A percentile compares a stretch with the other conserved stretches of the same genome.
Conservation (phyloP, 2,113 vertebrate genomes). For the Gymnocephalus cernua region DNA sequence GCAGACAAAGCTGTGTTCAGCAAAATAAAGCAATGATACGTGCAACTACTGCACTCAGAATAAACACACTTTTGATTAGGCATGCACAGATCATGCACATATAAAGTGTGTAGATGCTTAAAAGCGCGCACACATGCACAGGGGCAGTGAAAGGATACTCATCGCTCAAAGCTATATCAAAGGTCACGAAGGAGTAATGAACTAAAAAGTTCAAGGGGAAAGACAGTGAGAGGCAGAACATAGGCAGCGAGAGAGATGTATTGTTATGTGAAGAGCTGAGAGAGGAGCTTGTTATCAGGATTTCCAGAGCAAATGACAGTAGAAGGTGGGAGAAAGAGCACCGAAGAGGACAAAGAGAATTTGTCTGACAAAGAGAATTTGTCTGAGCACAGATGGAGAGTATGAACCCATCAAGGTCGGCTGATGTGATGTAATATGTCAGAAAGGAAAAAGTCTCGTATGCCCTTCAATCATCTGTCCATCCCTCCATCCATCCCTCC, state of each 20-base stretch:
- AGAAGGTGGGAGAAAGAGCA: conserved; percentile 8
- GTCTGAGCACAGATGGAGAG: conserved; percentile 42
- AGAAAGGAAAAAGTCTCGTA: conserved; percentile 13
- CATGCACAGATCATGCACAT: conserved; percentile 6
- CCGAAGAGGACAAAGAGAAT: background rate
- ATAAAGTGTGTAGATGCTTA: background rate
- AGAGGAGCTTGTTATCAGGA: conserved; percentile 37
- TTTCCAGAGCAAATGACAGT: conserved; percentile 4
- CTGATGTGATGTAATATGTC: conserved; percentile 35
- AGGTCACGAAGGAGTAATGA: conserved; percentile 41
- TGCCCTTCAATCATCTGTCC: conserved; percentile 41
- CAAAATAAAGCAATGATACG: conserved; percentile 4
- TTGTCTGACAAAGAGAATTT: conserved; percentile 48
- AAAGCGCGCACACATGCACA: background rate
- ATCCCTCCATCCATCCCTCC: conserved; percentile 3
- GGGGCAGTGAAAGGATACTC: background rate
- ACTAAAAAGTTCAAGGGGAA: conserved; percentile 54
- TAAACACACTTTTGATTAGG: background rate
- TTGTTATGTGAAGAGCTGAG: conserved; percentile 22
- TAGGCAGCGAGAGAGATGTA: conserved; percentile 19
- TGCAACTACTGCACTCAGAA: background rate
- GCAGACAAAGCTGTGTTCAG: background rate
- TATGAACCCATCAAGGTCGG: conserved; percentile 49
- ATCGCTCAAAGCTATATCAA: conserved; percentile 27
- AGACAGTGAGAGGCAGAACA: conserved; percentile 19